Evolutionary conservation across 2,888 invertebrate genomes (phyloP).

Genomic region (Philonicus albiceps): DNA sequence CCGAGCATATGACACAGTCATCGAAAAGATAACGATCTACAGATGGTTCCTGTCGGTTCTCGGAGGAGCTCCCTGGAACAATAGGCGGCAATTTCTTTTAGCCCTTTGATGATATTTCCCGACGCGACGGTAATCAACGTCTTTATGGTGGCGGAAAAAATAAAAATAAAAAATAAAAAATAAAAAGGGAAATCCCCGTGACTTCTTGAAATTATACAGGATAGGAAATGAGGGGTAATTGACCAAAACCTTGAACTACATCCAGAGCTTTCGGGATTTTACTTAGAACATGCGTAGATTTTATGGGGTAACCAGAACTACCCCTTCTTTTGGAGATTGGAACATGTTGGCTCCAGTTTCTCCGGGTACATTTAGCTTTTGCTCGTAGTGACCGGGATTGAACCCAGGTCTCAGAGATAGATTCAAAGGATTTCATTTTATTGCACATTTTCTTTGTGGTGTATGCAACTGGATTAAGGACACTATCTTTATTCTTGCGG

Average conservation of each 20-base stretch:
- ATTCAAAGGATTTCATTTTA: neutral
- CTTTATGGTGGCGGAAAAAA: neutral
- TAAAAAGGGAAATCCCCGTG: neutral
- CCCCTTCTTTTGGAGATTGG: neutral
- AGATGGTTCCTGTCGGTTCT: neutral
- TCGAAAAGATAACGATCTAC: constrained; percentile 16
- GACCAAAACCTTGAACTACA: neutral
- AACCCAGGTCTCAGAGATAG: neutral
- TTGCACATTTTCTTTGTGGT: neutral
- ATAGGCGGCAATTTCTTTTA: neutral
- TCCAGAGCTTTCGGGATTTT: neutral
- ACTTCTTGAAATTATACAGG: neutral
- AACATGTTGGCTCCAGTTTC: neutral
- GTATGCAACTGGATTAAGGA: neutral
- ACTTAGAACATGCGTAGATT: neutral
- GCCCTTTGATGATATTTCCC: neutral
- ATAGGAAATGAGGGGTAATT: constrained; percentile 7
- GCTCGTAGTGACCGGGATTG: neutral
- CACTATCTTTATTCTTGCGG: neutral
- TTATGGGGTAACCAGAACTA: neutral
- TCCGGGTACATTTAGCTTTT: neutral
- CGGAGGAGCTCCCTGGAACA: neutral
- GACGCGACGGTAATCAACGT: neutral
- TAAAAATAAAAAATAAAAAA: neutral
- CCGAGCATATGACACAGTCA: neutral